Base-by-base conservation (phyloP, 2,113 vertebrate genomes). In the Potamarius usumacintae region DNA sequence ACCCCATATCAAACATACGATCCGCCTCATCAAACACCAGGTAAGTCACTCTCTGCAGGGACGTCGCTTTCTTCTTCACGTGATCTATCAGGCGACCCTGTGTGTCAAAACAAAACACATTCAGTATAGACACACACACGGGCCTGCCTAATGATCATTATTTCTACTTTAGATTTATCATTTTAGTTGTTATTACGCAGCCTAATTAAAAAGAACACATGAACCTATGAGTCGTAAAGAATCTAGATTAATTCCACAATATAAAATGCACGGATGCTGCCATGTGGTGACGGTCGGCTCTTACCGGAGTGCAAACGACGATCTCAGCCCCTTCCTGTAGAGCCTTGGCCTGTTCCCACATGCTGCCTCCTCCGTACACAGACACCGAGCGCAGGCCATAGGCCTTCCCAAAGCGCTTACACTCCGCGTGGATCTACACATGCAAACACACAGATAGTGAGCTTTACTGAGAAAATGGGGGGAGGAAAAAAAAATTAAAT, bases 1-100 rank as follows among this genome's bases (percentile, higher is more conserved):
- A 99, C 1, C 98, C 98, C 98, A 99, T 99, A 86, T 99, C 98
- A 92, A 99, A 99, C 98, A 99, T 99, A 85, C 98, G 96, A 93
- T 99, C 98, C 18, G 98, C 98, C 95, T 99, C 98, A 92, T 99
- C 98, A 93, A 99, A 99, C 78, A 99, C 98, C 89, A 99, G 96
- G 93, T 99, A 99, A 82, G 97, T 96, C 84, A 99, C 98, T 92
- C 98, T 96, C 88, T 99, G 98, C 89, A 99, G 96, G 88, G 98
- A 98, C 0, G 98, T 99, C 65, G 98, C 97, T 95, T 99, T 99
- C 95, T 99, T 99, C 92, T 99, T 99, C 85, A 99, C 97, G 1
- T 99, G 98, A 94, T 99, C 98, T 90, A 99, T 99, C 90, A 99
- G 95, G 87, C 98, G 97, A 88, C 98, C 98, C 98, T 99, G 82